A percentile compares a stretch with the other conserved stretches of the same genome.
Evolutionary conservation across 2,797 vertebrate species (phyloP).

Genomic region (Iguana delicatissima): DNA sequence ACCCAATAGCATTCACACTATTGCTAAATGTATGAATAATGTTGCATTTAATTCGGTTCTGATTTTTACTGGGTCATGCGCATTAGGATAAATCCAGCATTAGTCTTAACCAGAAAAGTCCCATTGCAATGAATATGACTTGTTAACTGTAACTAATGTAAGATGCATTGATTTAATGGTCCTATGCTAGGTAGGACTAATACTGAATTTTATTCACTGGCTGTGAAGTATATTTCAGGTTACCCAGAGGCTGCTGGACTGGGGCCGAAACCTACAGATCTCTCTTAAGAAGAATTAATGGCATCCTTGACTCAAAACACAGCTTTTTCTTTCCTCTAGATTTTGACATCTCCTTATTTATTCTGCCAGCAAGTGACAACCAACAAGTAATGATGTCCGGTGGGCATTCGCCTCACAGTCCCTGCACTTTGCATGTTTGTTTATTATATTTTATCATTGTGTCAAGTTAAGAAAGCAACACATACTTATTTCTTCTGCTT

Average conservation of each 20-base stretch:
- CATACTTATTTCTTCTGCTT: conserved; percentile 71
- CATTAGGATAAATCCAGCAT: too few relatives aligned
- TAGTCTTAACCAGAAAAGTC: too few relatives aligned
- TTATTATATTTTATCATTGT: conserved; percentile 66
- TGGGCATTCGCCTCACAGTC: conserved; percentile 37
- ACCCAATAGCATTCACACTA: background rate
- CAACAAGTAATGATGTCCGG: conserved; percentile 29
- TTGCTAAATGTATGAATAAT: background rate
- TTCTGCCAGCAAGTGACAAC: conserved; percentile 17
- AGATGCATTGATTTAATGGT: too few relatives aligned
- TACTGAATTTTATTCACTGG: background rate
- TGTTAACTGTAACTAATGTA: too few relatives aligned
- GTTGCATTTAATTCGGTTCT: background rate
- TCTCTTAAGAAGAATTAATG: background rate
- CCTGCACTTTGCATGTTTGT: conserved; percentile 59
- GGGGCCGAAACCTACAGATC: background rate
- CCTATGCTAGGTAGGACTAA: too few relatives aligned
- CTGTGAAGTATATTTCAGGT: background rate
- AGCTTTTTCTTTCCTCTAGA: background rate
- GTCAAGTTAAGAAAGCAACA: conserved; percentile 68
- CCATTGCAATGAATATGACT: too few relatives aligned
- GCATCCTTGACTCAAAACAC: background rate
- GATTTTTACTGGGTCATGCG: background rate
- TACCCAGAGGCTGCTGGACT: background rate
- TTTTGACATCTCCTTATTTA: conserved; percentile 8